Percentiles rank a stretch among this genome's conserved stretches.
Conservation (phyloP, 1,140 invertebrate species). For the Drosophila paulistorum region DNA sequence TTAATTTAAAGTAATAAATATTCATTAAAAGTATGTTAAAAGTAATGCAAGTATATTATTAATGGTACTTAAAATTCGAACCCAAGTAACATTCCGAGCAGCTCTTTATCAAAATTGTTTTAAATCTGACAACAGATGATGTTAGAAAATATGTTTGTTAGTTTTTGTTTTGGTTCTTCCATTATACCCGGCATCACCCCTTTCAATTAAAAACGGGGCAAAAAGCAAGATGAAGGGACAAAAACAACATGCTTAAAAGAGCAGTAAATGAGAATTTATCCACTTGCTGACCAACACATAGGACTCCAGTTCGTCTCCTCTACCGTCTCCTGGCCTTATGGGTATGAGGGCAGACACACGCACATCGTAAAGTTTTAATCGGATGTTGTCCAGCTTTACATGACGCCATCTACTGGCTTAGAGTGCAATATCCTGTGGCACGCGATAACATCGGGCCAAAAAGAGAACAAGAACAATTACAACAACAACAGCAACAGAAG, state of each 20-base stretch:
- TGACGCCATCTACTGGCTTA: conserved; percentile 80
- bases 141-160: conserved; percentile 3
- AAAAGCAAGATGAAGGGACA: conserved; percentile 58
- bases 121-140: not conserved
- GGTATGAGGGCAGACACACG: conserved; percentile 54
- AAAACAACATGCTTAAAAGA: conserved; percentile 81
- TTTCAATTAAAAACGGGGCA: conserved; percentile 41
- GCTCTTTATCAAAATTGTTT: conserved; percentile 1
- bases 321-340: conserved; percentile 11
- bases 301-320: not conserved
- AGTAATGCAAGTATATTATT: not conserved
- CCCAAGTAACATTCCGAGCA: not conserved
- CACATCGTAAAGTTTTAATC: conserved; percentile 82
- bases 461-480: conserved; percentile 14
- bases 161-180: not conserved
- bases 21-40: no score
- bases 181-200: conserved; percentile 8
- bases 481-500: conserved; percentile 15
- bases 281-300: conserved; percentile 69
- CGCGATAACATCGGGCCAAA: conserved; percentile 74
- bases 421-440: conserved; percentile 82
- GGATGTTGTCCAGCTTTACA: conserved; percentile 81
- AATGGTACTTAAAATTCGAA: not conserved
- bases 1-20: no score
- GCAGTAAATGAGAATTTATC: conserved; percentile 82